Conservation (phyloP, 2,113 vertebrate species). For the Gavia stellata region DNA sequence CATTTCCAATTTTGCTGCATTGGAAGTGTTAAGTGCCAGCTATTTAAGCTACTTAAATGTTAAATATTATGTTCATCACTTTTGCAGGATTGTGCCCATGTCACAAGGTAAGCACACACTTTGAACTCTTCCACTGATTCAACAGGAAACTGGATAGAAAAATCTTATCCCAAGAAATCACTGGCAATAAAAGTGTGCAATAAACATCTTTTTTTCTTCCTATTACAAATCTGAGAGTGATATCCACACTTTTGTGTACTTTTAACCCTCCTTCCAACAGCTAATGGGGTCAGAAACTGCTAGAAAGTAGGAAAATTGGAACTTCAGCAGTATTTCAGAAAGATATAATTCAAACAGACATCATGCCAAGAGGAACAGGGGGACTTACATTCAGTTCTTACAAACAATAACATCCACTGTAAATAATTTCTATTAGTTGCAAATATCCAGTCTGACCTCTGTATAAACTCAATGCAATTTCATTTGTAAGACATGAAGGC, state of each 20-base stretch:
- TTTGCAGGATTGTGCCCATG: neutral
- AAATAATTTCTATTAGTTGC: neutral
- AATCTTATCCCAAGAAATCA: neutral
- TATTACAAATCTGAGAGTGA: neutral
- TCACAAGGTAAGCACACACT: neutral
- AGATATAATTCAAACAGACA: neutral
- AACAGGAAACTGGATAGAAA: neutral
- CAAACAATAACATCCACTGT: neutral
- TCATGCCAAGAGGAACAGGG: neutral
- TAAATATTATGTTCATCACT: neutral
- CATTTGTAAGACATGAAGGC: neutral
- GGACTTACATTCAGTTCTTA: neutral
- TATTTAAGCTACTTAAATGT: neutral
- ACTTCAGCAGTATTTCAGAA: neutral
- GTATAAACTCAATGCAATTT: neutral
- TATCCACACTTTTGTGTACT: neutral
- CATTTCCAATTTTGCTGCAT: neutral
- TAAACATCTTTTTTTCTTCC: neutral
- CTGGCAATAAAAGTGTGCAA: neutral
- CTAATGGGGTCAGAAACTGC: neutral
- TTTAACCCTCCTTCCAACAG: neutral
- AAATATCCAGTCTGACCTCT: neutral
- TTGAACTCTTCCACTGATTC: neutral
- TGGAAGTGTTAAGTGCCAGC: neutral
- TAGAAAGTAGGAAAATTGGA: neutral